A percentile compares a stretch with the other conserved stretches of the same genome.
Conservation (phyloP, 2,797 vertebrate species). For the Natrix natrix region DNA sequence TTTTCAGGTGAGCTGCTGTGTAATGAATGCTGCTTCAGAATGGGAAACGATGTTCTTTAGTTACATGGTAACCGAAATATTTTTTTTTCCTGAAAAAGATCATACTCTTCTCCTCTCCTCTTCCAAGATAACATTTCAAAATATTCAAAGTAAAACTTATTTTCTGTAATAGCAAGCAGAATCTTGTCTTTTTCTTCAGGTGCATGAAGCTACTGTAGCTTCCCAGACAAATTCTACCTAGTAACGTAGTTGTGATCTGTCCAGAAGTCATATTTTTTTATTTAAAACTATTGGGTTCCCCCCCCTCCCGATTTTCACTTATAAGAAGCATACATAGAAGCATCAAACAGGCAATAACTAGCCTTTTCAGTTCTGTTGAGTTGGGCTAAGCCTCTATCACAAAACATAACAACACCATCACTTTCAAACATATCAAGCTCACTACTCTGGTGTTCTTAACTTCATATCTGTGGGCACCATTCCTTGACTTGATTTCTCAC, state of each 20-base stretch:
- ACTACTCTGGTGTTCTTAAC: not conserved
- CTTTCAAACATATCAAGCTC: not conserved
- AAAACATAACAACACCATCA: not conserved
- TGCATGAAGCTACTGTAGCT: not conserved
- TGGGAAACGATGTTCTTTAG: not conserved
- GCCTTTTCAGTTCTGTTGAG: not conserved
- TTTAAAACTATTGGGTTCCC: not conserved
- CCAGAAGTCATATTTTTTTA: not conserved
- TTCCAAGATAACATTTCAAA: not conserved
- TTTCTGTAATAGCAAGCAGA: not conserved
- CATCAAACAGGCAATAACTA: not conserved
- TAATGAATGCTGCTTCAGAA: not conserved
- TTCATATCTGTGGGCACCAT: not conserved
- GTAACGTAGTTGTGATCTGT: not conserved
- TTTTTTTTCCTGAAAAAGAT: not conserved
- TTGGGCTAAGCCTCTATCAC: not conserved
- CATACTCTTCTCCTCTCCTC: not conserved
- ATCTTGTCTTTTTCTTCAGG: not conserved
- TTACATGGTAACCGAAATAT: not conserved
- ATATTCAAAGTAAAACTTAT: not conserved
- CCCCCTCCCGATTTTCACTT: not conserved
- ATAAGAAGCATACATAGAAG: not conserved
- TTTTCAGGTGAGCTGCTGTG: constrained; percentile 83
- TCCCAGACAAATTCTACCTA: not conserved
- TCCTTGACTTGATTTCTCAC: not conserved